Evolutionary conservation across 1,140 invertebrate species (phyloP).

Genomic region (Dreissena polymorpha): DNA sequence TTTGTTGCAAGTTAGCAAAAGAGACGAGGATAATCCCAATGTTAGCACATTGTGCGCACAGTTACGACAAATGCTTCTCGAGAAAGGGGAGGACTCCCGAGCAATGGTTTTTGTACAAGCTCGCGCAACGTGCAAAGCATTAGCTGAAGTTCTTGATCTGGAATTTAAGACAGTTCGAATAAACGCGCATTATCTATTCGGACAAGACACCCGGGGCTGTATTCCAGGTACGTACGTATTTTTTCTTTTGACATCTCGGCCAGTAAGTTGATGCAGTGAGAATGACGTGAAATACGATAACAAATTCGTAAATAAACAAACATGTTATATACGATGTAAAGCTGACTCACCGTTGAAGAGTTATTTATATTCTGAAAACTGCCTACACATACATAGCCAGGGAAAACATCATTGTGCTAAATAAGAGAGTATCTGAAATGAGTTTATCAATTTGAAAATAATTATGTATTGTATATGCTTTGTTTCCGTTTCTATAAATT

Average conservation of each 20-base stretch:
- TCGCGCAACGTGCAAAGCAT: constrained; percentile 26
- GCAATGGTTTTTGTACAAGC: constrained; percentile 36
- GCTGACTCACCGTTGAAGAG: neutral
- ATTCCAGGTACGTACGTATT: neutral
- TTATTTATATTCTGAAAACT: too few relatives aligned
- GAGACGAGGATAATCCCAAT: constrained; percentile 24
- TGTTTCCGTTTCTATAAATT: too few relatives aligned
- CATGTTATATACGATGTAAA: neutral
- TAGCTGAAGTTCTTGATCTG: constrained; percentile 7
- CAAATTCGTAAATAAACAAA: neutral
- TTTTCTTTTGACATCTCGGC: neutral
- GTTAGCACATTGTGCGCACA: neutral
- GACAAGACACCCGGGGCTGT: constrained; percentile 1
- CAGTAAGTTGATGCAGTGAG: neutral
- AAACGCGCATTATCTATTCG: constrained; percentile 2
- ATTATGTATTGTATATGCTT: too few relatives aligned
- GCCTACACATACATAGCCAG: too few relatives aligned
- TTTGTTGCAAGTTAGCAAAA: neutral
- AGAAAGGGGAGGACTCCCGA: constrained; percentile 26
- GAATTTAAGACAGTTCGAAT: constrained; percentile 1
- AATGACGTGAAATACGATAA: too few relatives aligned
- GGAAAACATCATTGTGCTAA: too few relatives aligned
- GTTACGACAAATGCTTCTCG: neutral
- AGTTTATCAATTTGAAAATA: neutral
- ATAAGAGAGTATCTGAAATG: neutral